phyloP scores from a whole-genome alignment of 2,113 vertebrate species.

The Sinosuthora webbiana region DNA sequence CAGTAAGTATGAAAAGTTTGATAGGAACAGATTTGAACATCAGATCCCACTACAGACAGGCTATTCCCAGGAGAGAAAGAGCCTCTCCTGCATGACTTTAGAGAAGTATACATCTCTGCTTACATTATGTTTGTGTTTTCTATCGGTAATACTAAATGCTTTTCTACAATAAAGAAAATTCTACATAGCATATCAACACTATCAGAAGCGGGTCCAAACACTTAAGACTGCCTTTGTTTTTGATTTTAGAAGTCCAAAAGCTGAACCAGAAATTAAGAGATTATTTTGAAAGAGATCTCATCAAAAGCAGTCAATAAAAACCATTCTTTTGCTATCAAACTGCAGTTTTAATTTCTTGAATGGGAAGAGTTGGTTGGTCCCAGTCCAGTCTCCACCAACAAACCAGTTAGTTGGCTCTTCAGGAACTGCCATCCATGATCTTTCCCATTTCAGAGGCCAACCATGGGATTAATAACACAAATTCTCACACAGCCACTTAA shows the following conservation, averaged over 20 bases:
- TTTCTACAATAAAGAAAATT: neutral
- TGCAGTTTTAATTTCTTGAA: neutral
- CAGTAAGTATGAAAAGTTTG: too few relatives aligned
- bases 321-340: fast-evolving
- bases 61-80: neutral
- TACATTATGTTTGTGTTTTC: neutral
- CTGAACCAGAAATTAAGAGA: neutral
- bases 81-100: neutral
- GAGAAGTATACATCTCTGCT: neutral
- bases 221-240: neutral
- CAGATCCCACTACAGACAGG: neutral
- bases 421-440: neutral
- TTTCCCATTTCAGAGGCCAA: neutral
- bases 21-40: neutral
- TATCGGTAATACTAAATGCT: neutral
- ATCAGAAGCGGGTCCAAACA: neutral
- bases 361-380: neutral
- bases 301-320: neutral
- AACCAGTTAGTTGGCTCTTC: neutral
- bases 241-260: neutral
- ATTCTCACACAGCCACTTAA: neutral
- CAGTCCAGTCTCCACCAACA: neutral
- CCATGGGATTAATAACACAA: neutral
- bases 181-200: neutral
- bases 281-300: neutral